Evolutionary conservation across 2,888 invertebrate species (phyloP).

Genomic region (Tortricodes alternella): DNA sequence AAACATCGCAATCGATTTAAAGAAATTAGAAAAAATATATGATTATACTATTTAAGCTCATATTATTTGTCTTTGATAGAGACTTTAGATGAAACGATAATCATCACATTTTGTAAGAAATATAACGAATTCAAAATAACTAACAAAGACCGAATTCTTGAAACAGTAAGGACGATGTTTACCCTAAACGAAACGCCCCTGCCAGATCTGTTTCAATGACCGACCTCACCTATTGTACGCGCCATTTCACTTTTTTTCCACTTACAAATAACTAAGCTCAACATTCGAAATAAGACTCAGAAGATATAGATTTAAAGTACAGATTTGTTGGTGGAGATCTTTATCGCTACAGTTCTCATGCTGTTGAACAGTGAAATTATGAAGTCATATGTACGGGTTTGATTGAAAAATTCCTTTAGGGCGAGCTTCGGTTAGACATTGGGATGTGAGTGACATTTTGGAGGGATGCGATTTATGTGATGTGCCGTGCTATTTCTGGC

Average conservation of each 20-base stretch:
- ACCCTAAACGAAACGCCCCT: conserved; percentile 52
- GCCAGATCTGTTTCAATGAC: conserved; percentile 68
- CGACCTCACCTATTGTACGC: conserved; percentile 62
- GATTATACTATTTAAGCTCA: too few relatives aligned
- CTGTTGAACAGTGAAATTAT: conserved; percentile 60
- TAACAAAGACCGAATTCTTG: not conserved
- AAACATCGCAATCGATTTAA: too few relatives aligned
- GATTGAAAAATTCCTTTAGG: conserved; percentile 75
- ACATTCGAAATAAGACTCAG: conserved; percentile 35
- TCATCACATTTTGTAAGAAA: too few relatives aligned
- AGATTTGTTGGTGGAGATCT: conserved; percentile 46
- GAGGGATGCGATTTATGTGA: conserved; percentile 58
- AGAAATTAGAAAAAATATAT: too few relatives aligned
- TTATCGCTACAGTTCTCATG: conserved; percentile 59
- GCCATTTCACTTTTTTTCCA: conserved; percentile 63
- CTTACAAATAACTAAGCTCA: conserved; percentile 24
- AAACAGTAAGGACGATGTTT: conserved; percentile 46
- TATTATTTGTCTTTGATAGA: too few relatives aligned
- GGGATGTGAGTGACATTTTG: conserved; percentile 61
- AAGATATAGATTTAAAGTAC: conserved; percentile 28
- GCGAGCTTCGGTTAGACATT: conserved; percentile 57
- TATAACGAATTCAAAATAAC: not conserved
- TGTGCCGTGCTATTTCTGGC: conserved; percentile 47
- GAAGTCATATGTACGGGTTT: conserved; percentile 66
- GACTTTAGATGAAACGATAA: too few relatives aligned